Percentiles rank a stretch among this genome's conserved stretches.
Conservation (phyloP, 2,797 vertebrate species). For the Podarcis siculus region DNA sequence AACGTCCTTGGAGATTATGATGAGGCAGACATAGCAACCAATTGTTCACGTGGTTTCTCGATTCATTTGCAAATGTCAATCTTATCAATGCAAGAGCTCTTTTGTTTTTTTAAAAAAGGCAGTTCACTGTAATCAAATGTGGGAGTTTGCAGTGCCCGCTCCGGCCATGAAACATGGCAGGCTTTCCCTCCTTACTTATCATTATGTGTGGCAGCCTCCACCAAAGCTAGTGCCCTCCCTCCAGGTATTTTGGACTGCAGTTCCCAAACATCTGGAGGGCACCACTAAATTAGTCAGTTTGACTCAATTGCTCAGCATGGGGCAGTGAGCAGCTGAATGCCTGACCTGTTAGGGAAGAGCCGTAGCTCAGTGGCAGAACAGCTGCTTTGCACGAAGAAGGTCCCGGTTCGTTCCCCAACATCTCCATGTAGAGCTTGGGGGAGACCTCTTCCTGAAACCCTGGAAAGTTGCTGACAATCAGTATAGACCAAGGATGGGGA, state of each 20-base stretch:
- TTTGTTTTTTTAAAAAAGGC: no score
- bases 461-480: not conserved
- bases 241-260: no score
- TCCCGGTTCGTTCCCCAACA: not conserved
- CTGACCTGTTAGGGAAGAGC: no score
- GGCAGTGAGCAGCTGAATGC: not conserved
- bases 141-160: not conserved
- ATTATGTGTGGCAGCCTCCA: no score
- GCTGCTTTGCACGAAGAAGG: slow-evolving; percentile 10
- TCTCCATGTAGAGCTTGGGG: slow-evolving; percentile 2
- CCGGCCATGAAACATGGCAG: not conserved
- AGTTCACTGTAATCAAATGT: not conserved
- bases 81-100: not conserved
- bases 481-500: no score
- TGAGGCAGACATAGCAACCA: not conserved
- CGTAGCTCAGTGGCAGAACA: not conserved
- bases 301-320: no score
- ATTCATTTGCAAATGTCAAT: not conserved
- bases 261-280: no score
- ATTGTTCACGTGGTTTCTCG: not conserved
- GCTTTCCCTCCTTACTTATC: not conserved
- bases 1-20: not conserved
- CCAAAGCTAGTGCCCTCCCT: no score
- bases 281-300: no score
- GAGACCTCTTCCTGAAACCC: slow-evolving; percentile 53